Base-by-base conservation (phyloP, 2,113 vertebrate species). In the Lontra canadensis region DNA sequence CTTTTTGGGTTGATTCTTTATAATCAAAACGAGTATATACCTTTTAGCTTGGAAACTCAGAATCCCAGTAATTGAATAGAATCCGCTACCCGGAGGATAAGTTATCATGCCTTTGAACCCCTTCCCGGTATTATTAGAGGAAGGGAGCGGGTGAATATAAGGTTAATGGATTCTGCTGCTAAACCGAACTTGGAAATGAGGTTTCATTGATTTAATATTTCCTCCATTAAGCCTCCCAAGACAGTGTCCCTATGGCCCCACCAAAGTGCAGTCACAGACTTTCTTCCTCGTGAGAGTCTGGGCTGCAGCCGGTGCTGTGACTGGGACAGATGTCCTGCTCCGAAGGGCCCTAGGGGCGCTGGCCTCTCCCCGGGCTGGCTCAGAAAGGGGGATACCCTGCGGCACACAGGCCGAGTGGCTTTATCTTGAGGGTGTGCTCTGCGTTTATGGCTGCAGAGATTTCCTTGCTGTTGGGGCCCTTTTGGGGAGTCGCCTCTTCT, bases 161-260 rank as follows among this genome's bases (percentile, higher is more conserved):
- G 91, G 94, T 89, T 95, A 97, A 44, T 95, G 94, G 76, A 94
- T 98, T 98, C 96, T 29, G 3, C 79, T 93, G 95, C 92, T 78
- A 71, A 65, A 96, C 74, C 25, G 52, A 98, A 52, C 97, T 97
- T 80, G 91, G 36, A 96, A 59, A 52, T 93, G 92, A 98, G 63
- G 69, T 97, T 92, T 97, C 95, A 96, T 90, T 95, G 97, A 97
- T 97, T 98, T 97, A 96, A 92, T 95, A 97, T 97, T 96, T 96
- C 95, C 94, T 96, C 95, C 93, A 80, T 96, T 95, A 95, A 93
- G 86, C 55, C 90, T 96, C 96, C 92, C 76, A 95, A 93, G 96
- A 86, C 93, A 90, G 55, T 57, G 55, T 94, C 95, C 94, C 90
- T 55, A 57, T 92, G 94, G 95, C 90, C 95, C 91, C 42, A 81